Conservation (phyloP, 92 coral and sea anemone species). For the Pocillopora grandis region DNA sequence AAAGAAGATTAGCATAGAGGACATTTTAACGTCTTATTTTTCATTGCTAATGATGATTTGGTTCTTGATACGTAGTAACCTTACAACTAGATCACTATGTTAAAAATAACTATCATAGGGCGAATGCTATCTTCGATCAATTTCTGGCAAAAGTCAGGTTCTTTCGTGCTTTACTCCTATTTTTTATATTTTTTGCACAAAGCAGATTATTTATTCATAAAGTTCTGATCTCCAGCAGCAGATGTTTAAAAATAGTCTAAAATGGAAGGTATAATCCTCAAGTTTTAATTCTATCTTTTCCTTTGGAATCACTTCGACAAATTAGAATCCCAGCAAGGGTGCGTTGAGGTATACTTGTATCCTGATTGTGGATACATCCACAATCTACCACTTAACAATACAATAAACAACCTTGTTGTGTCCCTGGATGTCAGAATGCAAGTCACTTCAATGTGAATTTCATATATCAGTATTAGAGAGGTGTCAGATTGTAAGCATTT, state of each 20-base stretch:
- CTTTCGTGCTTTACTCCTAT: not conserved
- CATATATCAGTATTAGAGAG: too few species aligned
- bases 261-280: not conserved
- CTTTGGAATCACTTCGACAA: not conserved
- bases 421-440: too few species aligned
- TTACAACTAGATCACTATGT: not conserved
- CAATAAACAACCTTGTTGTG: too few species aligned
- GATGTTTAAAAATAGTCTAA: not conserved
- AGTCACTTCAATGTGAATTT: too few species aligned
- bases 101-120: not conserved
- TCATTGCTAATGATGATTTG: too few species aligned
- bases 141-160: not conserved
- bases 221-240: not conserved
- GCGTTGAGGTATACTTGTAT: not conserved
- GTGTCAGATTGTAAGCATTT: too few species aligned
- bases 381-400: not conserved
- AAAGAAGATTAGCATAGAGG: too few species aligned
- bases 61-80: too few species aligned
- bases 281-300: slow-evolving; percentile 10
- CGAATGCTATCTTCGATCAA: not conserved
- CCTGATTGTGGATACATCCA: not conserved
- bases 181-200: not conserved
- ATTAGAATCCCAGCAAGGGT: slow-evolving; percentile 19
- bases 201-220: slow-evolving; percentile 26
- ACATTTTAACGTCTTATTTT: too few species aligned